A percentile compares a stretch with the other conserved stretches of the same genome.
Evolutionary conservation across 1,140 invertebrate species (phyloP).

Genomic region (Zaprionus vittiger): DNA sequence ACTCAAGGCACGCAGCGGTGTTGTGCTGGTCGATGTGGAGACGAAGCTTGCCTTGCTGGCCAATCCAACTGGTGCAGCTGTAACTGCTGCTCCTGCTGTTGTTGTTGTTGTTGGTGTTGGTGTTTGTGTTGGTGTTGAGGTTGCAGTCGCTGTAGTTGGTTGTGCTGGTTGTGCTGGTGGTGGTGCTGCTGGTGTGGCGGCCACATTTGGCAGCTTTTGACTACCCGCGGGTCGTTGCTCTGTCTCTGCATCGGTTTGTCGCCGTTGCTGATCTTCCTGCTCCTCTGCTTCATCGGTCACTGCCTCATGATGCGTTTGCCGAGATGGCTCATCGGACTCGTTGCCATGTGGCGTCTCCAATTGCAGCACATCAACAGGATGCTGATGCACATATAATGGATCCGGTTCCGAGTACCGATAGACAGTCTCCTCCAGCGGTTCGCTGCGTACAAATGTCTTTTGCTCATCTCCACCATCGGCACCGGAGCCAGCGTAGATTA

Average conservation of each 20-base stretch:
- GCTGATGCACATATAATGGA: constrained; percentile 78
- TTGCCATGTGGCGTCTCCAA: constrained; percentile 37
- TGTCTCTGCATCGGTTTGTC: background rate
- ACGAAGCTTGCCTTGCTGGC: constrained; percentile 51
- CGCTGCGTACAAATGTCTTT: constrained; percentile 75
- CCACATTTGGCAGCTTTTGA: constrained; percentile 46
- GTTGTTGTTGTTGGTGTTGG: constrained; percentile 21
- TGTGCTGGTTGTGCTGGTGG: background rate
- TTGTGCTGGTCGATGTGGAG: constrained; percentile 64
- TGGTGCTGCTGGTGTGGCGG: constrained; percentile 21
- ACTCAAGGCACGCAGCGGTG: constrained; percentile 61
- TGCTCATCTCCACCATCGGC: constrained; percentile 40
- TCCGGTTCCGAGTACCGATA: constrained; percentile 83
- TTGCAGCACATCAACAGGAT: constrained; percentile 59
- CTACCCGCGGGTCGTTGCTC: constrained; percentile 43
- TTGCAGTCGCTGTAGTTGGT: constrained; percentile 13
- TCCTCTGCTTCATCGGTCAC: constrained; percentile 1
- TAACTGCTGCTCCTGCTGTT: constrained; percentile 9
- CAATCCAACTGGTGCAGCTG: constrained; percentile 13
- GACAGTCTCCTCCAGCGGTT: constrained; percentile 68
- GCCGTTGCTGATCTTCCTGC: background rate
- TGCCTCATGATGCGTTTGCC: background rate
- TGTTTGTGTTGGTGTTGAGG: constrained; percentile 11
- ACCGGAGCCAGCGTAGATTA: constrained; percentile 63
- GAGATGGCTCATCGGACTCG: background rate